These are phyloP conservation scores for Pelodiscus sinensis DNA, from an alignment of 2,113 vertebrate genomes.

Conservation along the genomic window DNA sequence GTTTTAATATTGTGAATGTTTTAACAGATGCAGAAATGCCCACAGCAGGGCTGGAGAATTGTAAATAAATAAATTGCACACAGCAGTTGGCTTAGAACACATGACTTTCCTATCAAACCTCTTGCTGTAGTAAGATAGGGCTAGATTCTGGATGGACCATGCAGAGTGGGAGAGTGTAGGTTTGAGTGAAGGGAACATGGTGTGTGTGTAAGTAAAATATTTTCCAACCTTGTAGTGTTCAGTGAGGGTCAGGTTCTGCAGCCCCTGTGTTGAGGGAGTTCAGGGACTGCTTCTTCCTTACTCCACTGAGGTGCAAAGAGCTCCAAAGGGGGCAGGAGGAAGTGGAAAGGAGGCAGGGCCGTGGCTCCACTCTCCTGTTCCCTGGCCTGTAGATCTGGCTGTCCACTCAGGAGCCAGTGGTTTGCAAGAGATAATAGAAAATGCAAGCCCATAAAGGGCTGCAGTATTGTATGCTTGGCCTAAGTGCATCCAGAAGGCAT, in stretches of 20 bases:
- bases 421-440: constrained; percentile 25
- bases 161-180: not conserved
- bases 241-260: not conserved
- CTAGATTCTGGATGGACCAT: not conserved
- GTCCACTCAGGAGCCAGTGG: constrained; percentile 7
- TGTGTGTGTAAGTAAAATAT: not conserved
- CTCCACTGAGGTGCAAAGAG: not conserved
- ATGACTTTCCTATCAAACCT: not conserved
- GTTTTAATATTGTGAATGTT: not conserved
- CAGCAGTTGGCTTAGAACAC: rapidly evolving
- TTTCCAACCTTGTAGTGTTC: not conserved
- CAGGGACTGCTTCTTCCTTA: not conserved
- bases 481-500: constrained; percentile 47
- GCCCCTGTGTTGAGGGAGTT: not conserved
- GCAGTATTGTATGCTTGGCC: constrained; percentile 4
- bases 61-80: not conserved
- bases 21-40: not conserved
- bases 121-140: not conserved
- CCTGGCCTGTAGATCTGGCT: not conserved
- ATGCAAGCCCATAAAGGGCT: constrained; percentile 51
- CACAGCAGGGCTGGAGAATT: not conserved
- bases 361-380: not conserved
- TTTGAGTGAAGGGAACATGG: not conserved
- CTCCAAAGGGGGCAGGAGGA: not conserved
- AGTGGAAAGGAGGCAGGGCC: not conserved